Percentiles rank a stretch among this genome's conserved stretches.
These are phyloP conservation scores for Drosophila mimetica DNA, from an alignment of 2,888 invertebrate species.

Conservation along the genomic window DNA sequence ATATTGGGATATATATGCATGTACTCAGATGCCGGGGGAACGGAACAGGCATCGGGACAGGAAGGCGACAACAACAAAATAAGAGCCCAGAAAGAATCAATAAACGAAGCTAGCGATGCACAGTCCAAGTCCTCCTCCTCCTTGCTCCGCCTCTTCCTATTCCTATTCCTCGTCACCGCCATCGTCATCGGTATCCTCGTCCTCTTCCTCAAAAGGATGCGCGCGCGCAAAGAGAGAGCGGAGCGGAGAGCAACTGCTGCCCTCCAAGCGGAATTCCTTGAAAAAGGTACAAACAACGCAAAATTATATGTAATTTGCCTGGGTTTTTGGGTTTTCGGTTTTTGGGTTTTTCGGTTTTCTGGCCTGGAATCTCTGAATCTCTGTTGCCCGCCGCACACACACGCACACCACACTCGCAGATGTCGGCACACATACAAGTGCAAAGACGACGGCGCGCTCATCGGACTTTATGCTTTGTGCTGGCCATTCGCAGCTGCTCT, in stretches of 20 bases:
- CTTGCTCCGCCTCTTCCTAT: slow-evolving; percentile 2
- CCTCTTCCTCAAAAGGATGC: slow-evolving; percentile 32
- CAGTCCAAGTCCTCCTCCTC: slow-evolving; percentile 49
- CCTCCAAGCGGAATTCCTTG: slow-evolving; percentile 38
- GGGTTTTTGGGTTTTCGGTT: slow-evolving; percentile 25
- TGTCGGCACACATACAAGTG: slow-evolving; percentile 12
- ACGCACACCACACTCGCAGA: slow-evolving; percentile 44
- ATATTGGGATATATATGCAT: slow-evolving; percentile 6
- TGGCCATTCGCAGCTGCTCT: slow-evolving; percentile 52
- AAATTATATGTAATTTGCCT: slow-evolving; percentile 74
- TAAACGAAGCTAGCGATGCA: slow-evolving; percentile 76
- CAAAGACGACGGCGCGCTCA: slow-evolving; percentile 52
- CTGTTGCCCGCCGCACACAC: slow-evolving; percentile 17
- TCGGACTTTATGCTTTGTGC: slow-evolving; percentile 66
- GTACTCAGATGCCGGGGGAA: slow-evolving; percentile 65
- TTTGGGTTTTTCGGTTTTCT: slow-evolving; percentile 26
- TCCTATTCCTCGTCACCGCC: background rate
- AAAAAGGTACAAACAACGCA: slow-evolving; percentile 24
- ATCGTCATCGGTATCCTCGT: background rate
- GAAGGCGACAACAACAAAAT: background rate
- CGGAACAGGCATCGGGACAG: background rate
- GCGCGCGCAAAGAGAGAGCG: slow-evolving; percentile 41
- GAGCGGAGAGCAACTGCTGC: slow-evolving; percentile 33
- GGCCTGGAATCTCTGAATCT: slow-evolving; percentile 27
- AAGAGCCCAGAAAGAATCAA: slow-evolving; percentile 60